Evolutionary conservation across 2,113 vertebrate species (phyloP).

Genomic region (Megaleporinus macrocephalus): DNA sequence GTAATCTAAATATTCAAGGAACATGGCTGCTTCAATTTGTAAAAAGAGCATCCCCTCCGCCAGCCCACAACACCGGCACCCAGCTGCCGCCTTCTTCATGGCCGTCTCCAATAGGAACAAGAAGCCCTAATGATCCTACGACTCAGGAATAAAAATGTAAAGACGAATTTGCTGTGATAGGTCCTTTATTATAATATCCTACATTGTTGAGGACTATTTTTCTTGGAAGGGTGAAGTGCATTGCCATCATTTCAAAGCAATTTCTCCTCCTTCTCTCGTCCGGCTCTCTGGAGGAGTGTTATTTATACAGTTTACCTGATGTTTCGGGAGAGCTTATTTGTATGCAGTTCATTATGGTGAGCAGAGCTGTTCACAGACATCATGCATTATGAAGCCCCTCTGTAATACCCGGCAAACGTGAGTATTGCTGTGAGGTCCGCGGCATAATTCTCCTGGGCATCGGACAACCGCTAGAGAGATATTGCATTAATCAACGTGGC

Average conservation of each 20-base stretch:
- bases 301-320: constrained; percentile 47
- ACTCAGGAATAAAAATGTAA: constrained; percentile 23
- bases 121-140: neutral
- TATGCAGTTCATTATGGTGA: constrained; percentile 45
- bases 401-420: constrained; percentile 21
- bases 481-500: constrained; percentile 59
- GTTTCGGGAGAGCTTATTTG: constrained; percentile 39
- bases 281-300: constrained; percentile 19
- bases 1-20: constrained; percentile 63
- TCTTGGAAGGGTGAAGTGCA: neutral
- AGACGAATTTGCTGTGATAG: constrained; percentile 31
- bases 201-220: neutral
- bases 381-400: constrained; percentile 40
- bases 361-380: constrained; percentile 27
- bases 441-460: constrained; percentile 49
- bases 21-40: constrained; percentile 28
- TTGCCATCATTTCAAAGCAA: constrained; percentile 29
- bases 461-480: constrained; percentile 46
- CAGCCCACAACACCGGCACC: neutral
- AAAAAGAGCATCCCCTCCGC: neutral
- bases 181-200: constrained; percentile 30
- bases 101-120: constrained; percentile 2
- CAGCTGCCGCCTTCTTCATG: neutral
- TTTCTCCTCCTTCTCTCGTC: constrained; percentile 18
- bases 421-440: constrained; percentile 6